Percentiles rank a stretch among this genome's conserved stretches.
Conservation (phyloP, 1,140 invertebrate genomes). For the Stegodyphus mimosarum region DNA sequence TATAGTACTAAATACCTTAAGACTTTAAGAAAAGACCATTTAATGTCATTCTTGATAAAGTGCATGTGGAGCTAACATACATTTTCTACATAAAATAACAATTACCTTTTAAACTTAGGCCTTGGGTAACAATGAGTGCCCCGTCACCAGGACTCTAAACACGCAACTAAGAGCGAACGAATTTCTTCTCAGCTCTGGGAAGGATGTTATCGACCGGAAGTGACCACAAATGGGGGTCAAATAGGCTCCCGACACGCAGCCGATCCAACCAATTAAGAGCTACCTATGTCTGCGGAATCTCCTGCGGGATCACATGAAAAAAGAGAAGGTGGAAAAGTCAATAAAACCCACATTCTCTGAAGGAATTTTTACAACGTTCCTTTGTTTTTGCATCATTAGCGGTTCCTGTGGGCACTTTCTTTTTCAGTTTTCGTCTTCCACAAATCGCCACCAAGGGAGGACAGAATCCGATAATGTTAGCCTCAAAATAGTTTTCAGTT, state of each 20-base stretch:
- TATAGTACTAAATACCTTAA: too few species aligned
- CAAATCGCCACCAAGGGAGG: background rate
- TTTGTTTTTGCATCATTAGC: conserved; percentile 46
- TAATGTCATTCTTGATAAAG: too few species aligned
- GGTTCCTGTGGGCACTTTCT: background rate
- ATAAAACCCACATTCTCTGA: conserved; percentile 22
- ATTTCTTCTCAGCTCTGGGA: conserved; percentile 1
- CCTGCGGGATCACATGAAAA: conserved; percentile 20
- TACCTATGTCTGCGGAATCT: conserved; percentile 22
- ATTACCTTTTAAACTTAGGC: too few species aligned
- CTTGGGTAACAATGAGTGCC: too few species aligned
- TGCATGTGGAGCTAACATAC: too few species aligned
- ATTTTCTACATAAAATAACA: too few species aligned
- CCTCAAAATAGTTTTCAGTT: too few species aligned
- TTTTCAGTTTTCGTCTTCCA: background rate
- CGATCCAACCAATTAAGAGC: conserved; percentile 33
- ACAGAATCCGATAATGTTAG: conserved; percentile 9
- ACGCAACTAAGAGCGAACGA: background rate
- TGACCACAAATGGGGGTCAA: conserved; percentile 44
- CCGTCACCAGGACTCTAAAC: too few species aligned
- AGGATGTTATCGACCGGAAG: conserved; percentile 13
- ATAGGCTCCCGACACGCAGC: conserved; percentile 23
- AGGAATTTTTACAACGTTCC: conserved; percentile 19
- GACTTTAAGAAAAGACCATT: too few species aligned
- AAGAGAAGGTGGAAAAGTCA: conserved; percentile 33